These are phyloP conservation scores for Australoheros scitulus DNA, from an alignment of 2,113 vertebrate genomes.

Conservation along the genomic window DNA sequence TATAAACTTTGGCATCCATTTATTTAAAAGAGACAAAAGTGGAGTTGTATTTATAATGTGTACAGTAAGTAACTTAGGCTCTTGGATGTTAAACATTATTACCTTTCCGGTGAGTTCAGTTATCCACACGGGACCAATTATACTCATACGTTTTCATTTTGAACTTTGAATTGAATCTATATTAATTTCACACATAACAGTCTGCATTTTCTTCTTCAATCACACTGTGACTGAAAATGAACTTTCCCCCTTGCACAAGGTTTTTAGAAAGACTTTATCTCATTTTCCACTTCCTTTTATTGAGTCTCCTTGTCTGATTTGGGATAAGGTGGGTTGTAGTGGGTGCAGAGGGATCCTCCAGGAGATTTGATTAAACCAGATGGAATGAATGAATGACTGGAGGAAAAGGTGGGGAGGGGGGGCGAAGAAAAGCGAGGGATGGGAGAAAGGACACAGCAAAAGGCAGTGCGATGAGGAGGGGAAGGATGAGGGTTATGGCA, in stretches of 20 bases:
- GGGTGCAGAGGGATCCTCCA: constrained; percentile 1
- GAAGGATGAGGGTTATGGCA: constrained; percentile 37
- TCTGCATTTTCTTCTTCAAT: constrained; percentile 11
- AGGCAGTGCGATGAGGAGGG: constrained; percentile 11
- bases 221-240: not conserved
- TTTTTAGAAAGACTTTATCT: not conserved
- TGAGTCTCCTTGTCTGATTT: not conserved
- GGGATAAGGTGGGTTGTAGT: not conserved
- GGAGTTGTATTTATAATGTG: fast-evolving
- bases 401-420: not conserved
- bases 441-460: not conserved
- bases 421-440: not conserved
- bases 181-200: constrained; percentile 8
- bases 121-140: not conserved
- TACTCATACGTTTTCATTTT: not conserved
- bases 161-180: constrained; percentile 5
- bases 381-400: constrained; percentile 35
- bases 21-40: not conserved
- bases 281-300: not conserved
- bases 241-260: not conserved
- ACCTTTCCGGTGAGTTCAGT: not conserved
- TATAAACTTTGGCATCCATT: not conserved
- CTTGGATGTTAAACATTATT: not conserved
- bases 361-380: constrained; percentile 58
- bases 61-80: not conserved